phyloP scores from a whole-genome alignment of 2,113 vertebrate species.

The Falcunculus frontatus region DNA sequence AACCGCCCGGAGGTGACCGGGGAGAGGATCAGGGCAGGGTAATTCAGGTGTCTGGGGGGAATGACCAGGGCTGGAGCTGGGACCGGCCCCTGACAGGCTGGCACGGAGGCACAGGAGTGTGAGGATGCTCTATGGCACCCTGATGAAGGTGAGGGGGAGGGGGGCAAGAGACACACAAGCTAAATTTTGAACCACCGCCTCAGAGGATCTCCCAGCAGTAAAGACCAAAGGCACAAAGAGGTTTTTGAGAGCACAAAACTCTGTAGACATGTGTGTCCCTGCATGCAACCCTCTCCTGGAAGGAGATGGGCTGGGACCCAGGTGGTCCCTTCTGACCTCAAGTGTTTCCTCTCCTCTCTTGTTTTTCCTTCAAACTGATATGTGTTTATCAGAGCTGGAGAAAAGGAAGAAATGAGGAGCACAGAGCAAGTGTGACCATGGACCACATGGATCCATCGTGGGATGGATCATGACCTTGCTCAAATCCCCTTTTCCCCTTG shows the following conservation, averaged over 20 bases:
- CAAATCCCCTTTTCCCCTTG: neutral
- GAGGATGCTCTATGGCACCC: neutral
- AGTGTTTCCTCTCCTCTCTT: neutral
- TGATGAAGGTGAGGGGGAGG: neutral
- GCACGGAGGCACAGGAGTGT: neutral
- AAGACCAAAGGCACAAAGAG: neutral
- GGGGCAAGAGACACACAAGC: neutral
- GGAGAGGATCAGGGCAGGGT: too few relatives aligned
- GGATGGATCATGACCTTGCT: neutral
- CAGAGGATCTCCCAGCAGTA: neutral
- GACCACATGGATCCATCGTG: neutral
- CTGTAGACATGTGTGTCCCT: rapidly evolving
- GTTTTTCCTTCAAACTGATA: neutral
- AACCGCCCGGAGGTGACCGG: rapidly evolving
- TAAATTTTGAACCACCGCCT: neutral
- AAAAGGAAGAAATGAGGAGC: neutral
- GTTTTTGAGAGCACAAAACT: neutral
- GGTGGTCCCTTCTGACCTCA: neutral
- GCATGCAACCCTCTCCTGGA: neutral
- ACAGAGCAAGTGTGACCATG: neutral
- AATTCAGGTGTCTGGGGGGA: neutral
- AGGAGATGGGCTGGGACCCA: neutral
- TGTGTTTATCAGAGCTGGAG: neutral
- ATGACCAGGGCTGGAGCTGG: neutral
- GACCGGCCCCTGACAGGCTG: neutral